Base-by-base conservation (phyloP, 2,113 vertebrate species). In the Amphilophus citrinellus region DNA sequence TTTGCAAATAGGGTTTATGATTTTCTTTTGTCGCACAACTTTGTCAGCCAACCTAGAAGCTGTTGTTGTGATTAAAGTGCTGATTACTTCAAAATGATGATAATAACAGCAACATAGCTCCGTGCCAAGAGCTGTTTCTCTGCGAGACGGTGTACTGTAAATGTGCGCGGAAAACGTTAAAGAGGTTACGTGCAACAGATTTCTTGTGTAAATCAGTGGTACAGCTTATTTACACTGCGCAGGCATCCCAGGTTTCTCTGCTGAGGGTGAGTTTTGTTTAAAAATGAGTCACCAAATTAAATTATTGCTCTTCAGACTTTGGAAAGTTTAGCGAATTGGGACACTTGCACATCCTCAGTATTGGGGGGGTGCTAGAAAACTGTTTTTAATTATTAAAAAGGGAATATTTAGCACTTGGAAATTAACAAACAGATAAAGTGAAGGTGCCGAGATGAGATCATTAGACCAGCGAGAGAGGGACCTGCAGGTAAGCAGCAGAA, bases 31-130 rank as follows among this genome's bases (percentile, higher is more conserved):
- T 92, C 82, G 77, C 62, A 77, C 80, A 82, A 89, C 79, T 89
- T 77, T 89, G 89, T 91, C 88, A 84, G 84, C 78, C 82, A 62
- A 81, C 84, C 86, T 78, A 59, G 78, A 84, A 90, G 75, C 87
- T 85, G 90, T 86, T 82, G 65, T 61, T 53, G 76, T 87, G 89
- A 93, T 94, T 91, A 89, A 91, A 93, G 85, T 76, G 82, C 84
- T 86, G 88, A 93, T 93, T 93, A 84, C 89, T 91, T 93, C 84
- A 83, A 79, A 77, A 61, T 83, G 57, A 76, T 84, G 62, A 93
- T 77, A 87, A 89, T 87, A 91, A 87, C 91, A 83, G 87, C 77
- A 58, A 76, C 30, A n/a, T 79, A 27, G 79, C 50, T 5, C 35
- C 83, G 58, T 87, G 90, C 92, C 91, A 90, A 87, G 85, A 93